Conservation (phyloP, 2,113 vertebrate genomes). For the Dicentrarchus labrax region DNA sequence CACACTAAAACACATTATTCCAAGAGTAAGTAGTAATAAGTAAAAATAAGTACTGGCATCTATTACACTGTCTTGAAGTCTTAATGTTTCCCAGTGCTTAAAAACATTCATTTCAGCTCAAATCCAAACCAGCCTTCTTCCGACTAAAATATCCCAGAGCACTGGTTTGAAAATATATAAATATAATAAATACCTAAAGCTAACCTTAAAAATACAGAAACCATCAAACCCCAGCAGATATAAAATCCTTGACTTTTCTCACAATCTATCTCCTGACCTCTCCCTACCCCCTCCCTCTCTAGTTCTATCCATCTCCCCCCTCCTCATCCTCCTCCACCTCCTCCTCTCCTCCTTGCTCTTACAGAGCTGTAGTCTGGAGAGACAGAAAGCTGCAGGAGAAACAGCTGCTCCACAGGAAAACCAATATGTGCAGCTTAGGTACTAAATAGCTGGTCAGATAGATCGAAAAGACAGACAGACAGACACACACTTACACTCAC, state of each 20-base stretch:
- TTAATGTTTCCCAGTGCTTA: constrained; percentile 47
- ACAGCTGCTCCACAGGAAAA: constrained; percentile 74
- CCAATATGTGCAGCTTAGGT: constrained; percentile 51
- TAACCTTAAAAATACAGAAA: constrained; percentile 60
- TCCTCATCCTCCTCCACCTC: constrained; percentile 28
- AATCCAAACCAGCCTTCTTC: constrained; percentile 27
- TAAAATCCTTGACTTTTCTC: constrained; percentile 75
- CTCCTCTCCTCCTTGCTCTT: constrained; percentile 37
- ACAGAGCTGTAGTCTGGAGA: constrained; percentile 64
- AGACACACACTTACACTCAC: constrained; percentile 7
- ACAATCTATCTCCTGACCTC: constrained; percentile 72
- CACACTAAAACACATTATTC: constrained; percentile 53
- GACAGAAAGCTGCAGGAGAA: constrained; percentile 78
- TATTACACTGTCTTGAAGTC: constrained; percentile 42
- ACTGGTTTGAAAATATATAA: constrained; percentile 42
- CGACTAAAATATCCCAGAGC: constrained; percentile 50
- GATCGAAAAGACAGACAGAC: constrained; percentile 19
- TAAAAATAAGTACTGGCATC: constrained; percentile 57
- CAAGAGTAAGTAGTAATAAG: constrained; percentile 42
- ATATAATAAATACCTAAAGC: constrained; percentile 55
- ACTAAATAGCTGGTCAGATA: constrained; percentile 46
- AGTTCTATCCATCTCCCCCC: constrained; percentile 36
- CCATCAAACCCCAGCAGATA: constrained; percentile 56
- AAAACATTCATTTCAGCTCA: constrained; percentile 43
- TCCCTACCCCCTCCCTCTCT: constrained; percentile 54